Conservation (phyloP, 2,797 vertebrate species). For the Chlorospingus flavigularis region DNA sequence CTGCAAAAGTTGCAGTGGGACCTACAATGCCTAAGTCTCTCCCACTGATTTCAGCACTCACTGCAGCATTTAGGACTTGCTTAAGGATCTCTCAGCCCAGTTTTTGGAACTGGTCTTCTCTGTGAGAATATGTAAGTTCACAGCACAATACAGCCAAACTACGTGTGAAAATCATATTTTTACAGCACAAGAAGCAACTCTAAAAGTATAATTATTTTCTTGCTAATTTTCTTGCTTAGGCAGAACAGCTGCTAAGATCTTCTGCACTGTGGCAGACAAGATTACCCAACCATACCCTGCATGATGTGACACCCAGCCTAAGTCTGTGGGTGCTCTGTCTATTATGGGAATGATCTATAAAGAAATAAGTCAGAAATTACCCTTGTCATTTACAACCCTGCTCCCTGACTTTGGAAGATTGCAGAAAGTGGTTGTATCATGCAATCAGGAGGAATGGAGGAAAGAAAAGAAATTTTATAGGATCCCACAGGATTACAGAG, state of each 20-base stretch:
- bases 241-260: background rate
- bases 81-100: background rate
- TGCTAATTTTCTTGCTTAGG: background rate
- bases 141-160: background rate
- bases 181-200: background rate
- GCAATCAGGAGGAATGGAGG: background rate
- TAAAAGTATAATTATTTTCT: background rate
- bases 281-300: background rate
- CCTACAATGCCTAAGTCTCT: background rate
- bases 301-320: background rate
- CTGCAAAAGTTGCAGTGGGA: background rate
- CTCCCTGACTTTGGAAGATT: background rate
- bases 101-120: background rate
- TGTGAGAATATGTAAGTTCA: background rate
- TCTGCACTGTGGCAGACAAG: background rate
- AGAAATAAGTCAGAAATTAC: background rate
- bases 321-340: background rate
- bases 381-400: background rate
- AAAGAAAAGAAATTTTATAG: background rate
- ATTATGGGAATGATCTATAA: background rate
- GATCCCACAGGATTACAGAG: background rate
- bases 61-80: background rate
- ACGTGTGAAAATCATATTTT: background rate
- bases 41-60: background rate
- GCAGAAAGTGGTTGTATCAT: background rate